Evolutionary conservation across 1,140 invertebrate species (phyloP), one percentile per base, ranked within the genome.

Genomic region (Potamilus streckersoni): DNA sequence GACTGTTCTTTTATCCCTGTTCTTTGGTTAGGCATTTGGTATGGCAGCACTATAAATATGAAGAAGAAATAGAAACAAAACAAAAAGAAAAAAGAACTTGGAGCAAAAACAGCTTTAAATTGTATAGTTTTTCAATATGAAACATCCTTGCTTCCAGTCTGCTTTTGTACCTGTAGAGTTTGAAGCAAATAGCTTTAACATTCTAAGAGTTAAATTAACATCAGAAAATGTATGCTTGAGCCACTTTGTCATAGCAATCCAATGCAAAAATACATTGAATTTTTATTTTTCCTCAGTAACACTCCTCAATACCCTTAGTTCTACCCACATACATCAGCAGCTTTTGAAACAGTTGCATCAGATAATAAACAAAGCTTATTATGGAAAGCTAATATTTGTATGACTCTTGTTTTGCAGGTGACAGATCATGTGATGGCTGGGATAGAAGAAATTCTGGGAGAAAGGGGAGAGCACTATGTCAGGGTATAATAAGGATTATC

Each of bases 391-490:
- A 20, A 14, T 23, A 38, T 67, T 38, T 67, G n/a, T 4, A 27
- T 2, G 55, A 59, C 27, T 69, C 62, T 65, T 6, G 65, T 2
- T 16, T 74, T 76, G 4, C 70, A 77, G 75, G 96, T 97, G 83
- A 97, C 98, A 92, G 97, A 98, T 90, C 97, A 98, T 89, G 92
- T 96, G 81, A 98, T 98, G 96, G 95, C 96, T 59, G 97, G 96
- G 8, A 93, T 99, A 81, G 97, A 98, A 91, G 97, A 97, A 89
- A 95, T 99, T 84, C 90, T 97, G 65, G 97, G 97, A 79, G 95
- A 96, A 91, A 95, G 96, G 88, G 97, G 97, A 68, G 97, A 98
- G 89, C 95, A 98, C 86, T 95, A 97, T 90, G 93, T 98, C 61
- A 92, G 96, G 85, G 96, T 98, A 90, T 49, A 49, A 49, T 49